Base-by-base conservation (phyloP, 1,140 invertebrate species). In the Meloidogyne floridensis region DNA sequence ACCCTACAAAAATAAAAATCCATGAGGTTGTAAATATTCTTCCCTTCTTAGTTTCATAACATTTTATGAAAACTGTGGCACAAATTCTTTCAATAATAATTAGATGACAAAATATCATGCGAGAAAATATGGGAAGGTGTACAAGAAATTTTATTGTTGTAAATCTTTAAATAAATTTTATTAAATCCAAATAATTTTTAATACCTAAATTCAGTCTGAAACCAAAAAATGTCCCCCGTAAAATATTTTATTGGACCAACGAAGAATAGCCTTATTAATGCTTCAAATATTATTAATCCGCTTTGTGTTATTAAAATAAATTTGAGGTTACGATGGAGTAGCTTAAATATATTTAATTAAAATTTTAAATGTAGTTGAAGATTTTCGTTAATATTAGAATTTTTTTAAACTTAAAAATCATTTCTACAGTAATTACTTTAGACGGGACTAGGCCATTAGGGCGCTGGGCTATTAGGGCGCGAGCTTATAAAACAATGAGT, bases 1-100 rank as follows among this genome's bases (percentile, higher is more conserved):
- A n/a, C 15, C 6, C n/a, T 65, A 65, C 56, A 65, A 65, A 65
- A 65, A 65, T n/a, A 65, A 65, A 65, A 65, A 65, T 65, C 56
- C 56, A 65, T 4, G 13, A 65, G 6, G 1, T 4, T n/a, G 56
- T 65, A n/a, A 65, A 65, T 65, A 65, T 0, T 5, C 6, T 65
- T 65, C 56, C 56, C 2, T 65, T 65, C 6, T n/a, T 3, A 2
- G 56, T 65, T n/a, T 65, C 56, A 65, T 65, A 65, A n/a, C 56
- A 65, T 65, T 65, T 65, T n/a, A 4, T n/a, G 0, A 65, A 65
- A 65, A 65, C 5, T n/a, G 56, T 65, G 2, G 56, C 56, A 65
- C 15, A 65, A 65, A 65, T n/a, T 0, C 56, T 13, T 65, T 65
- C 56, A n/a, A 65, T n/a, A 65, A 65, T 65, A 65, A 65, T 65